A percentile compares a stretch with the other conserved stretches of the same genome.
phyloP scores from a whole-genome alignment of 2,797 vertebrate species.

The Hipposideros larvatus region DNA sequence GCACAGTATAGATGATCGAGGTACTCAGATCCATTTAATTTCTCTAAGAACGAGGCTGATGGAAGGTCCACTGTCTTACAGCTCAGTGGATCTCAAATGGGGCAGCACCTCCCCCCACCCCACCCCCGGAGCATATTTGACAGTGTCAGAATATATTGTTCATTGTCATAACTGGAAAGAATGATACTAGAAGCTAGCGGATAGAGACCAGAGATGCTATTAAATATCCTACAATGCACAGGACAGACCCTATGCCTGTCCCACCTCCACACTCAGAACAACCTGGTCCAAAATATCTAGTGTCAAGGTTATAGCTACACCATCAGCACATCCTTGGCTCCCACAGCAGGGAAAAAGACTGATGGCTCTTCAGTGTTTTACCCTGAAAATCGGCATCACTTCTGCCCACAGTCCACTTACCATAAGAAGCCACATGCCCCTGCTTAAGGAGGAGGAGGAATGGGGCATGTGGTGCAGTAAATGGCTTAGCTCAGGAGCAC shows the following conservation, averaged over 20 bases:
- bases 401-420: not conserved
- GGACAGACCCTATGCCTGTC: rapidly evolving
- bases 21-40: not conserved
- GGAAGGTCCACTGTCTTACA: not conserved
- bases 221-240: not conserved
- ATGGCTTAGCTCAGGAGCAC: not conserved
- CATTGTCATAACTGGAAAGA: not conserved
- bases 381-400: not conserved
- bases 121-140: not conserved
- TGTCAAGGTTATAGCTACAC: not conserved
- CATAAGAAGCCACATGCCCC: too few species aligned
- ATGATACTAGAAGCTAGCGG: not conserved
- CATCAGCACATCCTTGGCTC: not conserved
- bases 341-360: not conserved
- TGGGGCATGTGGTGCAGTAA: not conserved
- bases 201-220: not conserved
- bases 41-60: not conserved
- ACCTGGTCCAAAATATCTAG: not conserved
- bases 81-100: not conserved
- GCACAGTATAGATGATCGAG: not conserved
- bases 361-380: not conserved
- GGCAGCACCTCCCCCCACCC: rapidly evolving
- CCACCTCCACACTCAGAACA: not conserved
- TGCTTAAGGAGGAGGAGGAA: not conserved
- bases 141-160: not conserved